Evolutionary conservation across 2,888 invertebrate species (phyloP).

Genomic region (Charanyca ferruginea): DNA sequence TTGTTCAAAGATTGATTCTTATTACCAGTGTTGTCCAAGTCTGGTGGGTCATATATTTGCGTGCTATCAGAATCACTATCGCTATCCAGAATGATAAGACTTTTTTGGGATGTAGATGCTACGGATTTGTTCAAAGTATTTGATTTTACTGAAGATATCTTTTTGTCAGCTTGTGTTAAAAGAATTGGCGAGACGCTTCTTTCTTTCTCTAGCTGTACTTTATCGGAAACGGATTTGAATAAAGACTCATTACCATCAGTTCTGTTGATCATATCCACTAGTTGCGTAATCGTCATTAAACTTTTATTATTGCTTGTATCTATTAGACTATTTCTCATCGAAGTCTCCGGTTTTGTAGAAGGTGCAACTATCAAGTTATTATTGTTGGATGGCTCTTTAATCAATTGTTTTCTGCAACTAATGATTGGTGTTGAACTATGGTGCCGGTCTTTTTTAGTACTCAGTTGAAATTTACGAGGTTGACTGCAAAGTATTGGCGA

Average conservation of each 20-base stretch:
- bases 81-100: constrained; percentile 82
- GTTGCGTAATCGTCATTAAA: constrained; percentile 86
- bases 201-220: constrained; percentile 60
- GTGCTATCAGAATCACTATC: constrained; percentile 82
- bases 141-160: constrained; percentile 53
- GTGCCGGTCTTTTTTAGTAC: constrained; percentile 69
- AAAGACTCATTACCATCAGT: constrained; percentile 65
- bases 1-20: constrained; percentile 40
- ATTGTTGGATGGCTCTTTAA: constrained; percentile 62
- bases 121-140: constrained; percentile 48
- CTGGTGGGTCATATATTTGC: constrained; percentile 69
- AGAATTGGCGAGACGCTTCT: constrained; percentile 81
- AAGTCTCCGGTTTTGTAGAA: constrained; percentile 46
- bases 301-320: constrained; percentile 77
- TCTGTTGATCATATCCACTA: constrained; percentile 86
- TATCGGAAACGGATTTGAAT: constrained; percentile 28
- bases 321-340: constrained; percentile 55
- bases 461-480: constrained; percentile 74
- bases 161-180: constrained; percentile 80
- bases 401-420: constrained; percentile 70
- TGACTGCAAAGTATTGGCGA: constrained; percentile 85
- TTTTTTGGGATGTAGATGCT: constrained; percentile 57
- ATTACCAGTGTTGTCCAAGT: constrained; percentile 28
- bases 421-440: constrained; percentile 71
- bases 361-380: constrained; percentile 45